A percentile compares a stretch with the other conserved stretches of the same genome.
Conservation (phyloP, 2,888 invertebrate species). For the Dryocosmus kuriphilus region DNA sequence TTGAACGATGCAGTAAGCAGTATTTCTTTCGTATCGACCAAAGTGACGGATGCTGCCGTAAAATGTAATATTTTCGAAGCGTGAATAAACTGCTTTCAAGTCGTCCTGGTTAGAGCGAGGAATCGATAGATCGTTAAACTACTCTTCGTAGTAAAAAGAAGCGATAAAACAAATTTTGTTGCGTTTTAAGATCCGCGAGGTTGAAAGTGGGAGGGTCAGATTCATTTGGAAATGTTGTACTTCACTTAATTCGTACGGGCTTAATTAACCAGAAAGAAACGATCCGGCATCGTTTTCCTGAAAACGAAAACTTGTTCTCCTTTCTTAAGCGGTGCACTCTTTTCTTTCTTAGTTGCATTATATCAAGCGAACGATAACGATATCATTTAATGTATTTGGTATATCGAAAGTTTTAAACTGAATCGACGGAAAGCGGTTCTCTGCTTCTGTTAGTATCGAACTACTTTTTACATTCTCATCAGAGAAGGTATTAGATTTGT, state of each 20-base stretch:
- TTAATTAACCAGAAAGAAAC: constrained; percentile 27
- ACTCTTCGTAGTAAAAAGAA: constrained; percentile 4
- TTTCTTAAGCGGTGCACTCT: neutral
- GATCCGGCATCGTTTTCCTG: constrained; percentile 20
- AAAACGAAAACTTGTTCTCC: constrained; percentile 22
- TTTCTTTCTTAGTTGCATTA: constrained; percentile 1
- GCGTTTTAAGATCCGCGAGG: neutral
- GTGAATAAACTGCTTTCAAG: neutral
- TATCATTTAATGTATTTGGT: neutral
- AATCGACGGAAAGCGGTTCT: neutral
- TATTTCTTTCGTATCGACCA: neutral
- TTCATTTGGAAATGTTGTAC: neutral
- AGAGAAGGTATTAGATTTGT: constrained; percentile 1
- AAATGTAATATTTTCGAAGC: neutral
- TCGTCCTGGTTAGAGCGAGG: neutral
- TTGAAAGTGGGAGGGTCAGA: constrained; percentile 19
- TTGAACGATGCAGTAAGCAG: neutral
- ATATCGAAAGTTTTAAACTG: neutral
- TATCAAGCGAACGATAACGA: neutral
- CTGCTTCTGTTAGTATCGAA: too few species aligned
- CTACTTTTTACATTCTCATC: too few species aligned
- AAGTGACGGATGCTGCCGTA: neutral
- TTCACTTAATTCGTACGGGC: neutral
- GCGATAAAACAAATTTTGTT: neutral
- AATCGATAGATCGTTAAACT: constrained; percentile 19